Percentiles rank a stretch among this genome's conserved stretches.
These are phyloP conservation scores for Peromyscus leucopus DNA, from an alignment of 2,113 vertebrate species.

Conservation along the genomic window DNA sequence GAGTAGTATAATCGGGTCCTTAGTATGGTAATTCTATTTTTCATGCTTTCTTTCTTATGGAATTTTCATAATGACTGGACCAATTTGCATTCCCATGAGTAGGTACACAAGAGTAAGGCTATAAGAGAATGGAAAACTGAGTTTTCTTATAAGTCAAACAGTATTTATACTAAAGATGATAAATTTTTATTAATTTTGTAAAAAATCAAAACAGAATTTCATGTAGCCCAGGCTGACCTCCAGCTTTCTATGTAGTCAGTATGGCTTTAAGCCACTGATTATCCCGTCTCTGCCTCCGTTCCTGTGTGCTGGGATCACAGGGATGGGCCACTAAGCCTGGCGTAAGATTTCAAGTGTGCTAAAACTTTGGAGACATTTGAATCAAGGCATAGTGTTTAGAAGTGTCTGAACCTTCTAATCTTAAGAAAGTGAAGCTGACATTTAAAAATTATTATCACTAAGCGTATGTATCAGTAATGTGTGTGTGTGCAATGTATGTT, in stretches of 20 bases:
- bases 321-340: not conserved
- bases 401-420: not conserved
- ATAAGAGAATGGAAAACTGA: not conserved
- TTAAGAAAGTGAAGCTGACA: not conserved
- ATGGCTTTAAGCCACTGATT: not conserved
- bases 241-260: not conserved
- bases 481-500: not conserved
- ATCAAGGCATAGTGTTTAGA: not conserved
- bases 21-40: not conserved
- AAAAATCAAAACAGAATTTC: not conserved
- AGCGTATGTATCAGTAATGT: not conserved
- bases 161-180: not conserved
- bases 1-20: not conserved
- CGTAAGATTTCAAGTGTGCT: not conserved
- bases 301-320: not conserved
- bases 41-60: not conserved
- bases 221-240: not conserved
- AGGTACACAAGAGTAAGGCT: not conserved
- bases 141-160: not conserved
- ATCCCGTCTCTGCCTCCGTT: too few relatives aligned
- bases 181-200: not conserved
- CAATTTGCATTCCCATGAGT: not conserved
- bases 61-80: not conserved
- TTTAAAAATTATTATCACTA: not conserved
- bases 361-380: not conserved